Base-by-base conservation (phyloP, 2,113 vertebrate genomes). In the Anhinga anhinga region DNA sequence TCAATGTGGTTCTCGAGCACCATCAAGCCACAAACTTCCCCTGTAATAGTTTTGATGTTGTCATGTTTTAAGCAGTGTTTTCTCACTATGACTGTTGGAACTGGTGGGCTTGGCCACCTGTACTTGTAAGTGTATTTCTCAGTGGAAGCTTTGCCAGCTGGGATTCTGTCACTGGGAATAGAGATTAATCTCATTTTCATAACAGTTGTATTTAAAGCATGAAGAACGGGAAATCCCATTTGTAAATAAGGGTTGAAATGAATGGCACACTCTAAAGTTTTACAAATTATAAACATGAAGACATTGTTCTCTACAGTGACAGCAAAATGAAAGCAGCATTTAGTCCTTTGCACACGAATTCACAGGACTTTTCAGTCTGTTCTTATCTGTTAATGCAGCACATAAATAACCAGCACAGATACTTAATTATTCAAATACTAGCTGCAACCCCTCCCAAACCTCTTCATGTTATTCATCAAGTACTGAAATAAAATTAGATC, bases 301-400 rank as follows among this genome's bases (percentile, higher is more conserved):
- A 83, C 38, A 61, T 89, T 82, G 82, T 86, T 96, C 88, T 87
- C 30, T 63, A n/a, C 56, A 61, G 27, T 53, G 73, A 83, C 88
- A 94, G 91, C 65, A 82, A 71, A 95, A 92, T 63, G 47, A 91
- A 93, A 89, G 85, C 47, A 91, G 70, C 61, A 32, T 92, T 90
- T 62, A 74, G 42, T 47, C 58, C 67, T 83, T 63, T 52, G 44
- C 62, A 84, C 44, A 67, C 1, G 0, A 67, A 95, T 70, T 92
- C 73, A 92, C 72, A 89, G 56, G 62, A 94, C 80, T 91, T 94
- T 42, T 94, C 83, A 82, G 52, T 74, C 86, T 91, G 73, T 92
- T 93, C 56, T 95, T 93, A 96, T 89, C 83, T 95, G 42, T 56
- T 90, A 76, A 89, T 22, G 27, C 56, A 91, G 42, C 45, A 81